A percentile compares a stretch with the other conserved stretches of the same genome.
phyloP scores from a whole-genome alignment of 2,797 vertebrate genomes.

The Arctocebus calabarensis region DNA sequence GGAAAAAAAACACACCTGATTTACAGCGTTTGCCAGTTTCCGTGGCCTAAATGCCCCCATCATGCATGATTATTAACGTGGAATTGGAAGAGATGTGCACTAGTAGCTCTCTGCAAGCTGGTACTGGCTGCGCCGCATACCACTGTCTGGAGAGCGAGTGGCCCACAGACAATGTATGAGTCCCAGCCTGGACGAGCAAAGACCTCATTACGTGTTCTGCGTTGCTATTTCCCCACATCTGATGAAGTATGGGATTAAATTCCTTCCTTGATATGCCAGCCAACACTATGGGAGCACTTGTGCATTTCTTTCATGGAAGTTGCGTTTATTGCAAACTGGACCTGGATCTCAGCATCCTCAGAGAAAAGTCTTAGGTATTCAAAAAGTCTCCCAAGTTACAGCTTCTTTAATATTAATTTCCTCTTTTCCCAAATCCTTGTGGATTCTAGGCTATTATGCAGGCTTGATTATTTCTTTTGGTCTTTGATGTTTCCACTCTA shows the following conservation, averaged over 20 bases:
- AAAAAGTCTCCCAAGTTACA: background rate
- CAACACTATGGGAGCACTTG: background rate
- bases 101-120: background rate
- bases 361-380: conserved; percentile 7
- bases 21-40: conserved; percentile 1
- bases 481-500: background rate
- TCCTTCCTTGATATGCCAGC: background rate
- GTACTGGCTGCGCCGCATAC: background rate
- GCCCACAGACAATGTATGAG: background rate
- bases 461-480: background rate
- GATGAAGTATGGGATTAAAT: background rate
- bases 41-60: background rate
- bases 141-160: background rate
- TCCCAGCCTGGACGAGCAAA: background rate
- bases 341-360: background rate
- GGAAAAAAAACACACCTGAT: background rate
- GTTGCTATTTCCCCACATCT: background rate
- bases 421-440: background rate
- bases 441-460: background rate
- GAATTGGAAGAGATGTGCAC: background rate
- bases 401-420: background rate
- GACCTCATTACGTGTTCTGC: background rate
- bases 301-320: background rate
- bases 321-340: background rate
- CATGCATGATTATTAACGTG: background rate